A percentile compares a stretch with the other conserved stretches of the same genome.
Conservation (phyloP, 2,113 vertebrate genomes). For the Polypterus senegalus region DNA sequence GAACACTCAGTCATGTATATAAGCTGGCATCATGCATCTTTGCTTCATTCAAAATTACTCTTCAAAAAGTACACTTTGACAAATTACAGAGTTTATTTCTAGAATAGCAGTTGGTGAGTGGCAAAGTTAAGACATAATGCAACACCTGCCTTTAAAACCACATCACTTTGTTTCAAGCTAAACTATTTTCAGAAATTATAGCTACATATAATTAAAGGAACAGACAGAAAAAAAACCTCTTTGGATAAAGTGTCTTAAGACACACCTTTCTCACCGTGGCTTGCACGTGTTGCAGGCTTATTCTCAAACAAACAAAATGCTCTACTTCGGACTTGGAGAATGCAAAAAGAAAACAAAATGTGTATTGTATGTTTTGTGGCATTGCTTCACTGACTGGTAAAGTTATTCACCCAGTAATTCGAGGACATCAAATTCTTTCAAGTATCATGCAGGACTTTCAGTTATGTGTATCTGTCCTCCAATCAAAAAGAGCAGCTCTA, state of each 20-base stretch:
- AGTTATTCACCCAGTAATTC: too few relatives aligned
- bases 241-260: conserved; percentile 6
- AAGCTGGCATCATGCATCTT: not conserved
- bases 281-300: not conserved
- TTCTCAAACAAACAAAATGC: too few relatives aligned
- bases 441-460: conserved; percentile 23
- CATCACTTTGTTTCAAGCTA: conserved; percentile 23
- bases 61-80: not conserved
- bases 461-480: conserved; percentile 29
- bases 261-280: not conserved
- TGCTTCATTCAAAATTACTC: not conserved
- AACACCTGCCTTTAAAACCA: conserved; percentile 40
- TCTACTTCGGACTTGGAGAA: too few relatives aligned
- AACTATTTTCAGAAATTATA: conserved; percentile 25
- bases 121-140: conserved; percentile 5
- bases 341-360: too few relatives aligned
- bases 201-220: conserved; percentile 40
- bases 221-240: conserved; percentile 22
- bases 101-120: not conserved
- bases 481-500: conserved; percentile 45
- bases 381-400: too few relatives aligned
- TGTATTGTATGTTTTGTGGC: too few relatives aligned
- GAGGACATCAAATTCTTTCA: conserved; percentile 8
- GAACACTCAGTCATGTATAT: not conserved
- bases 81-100: conserved; percentile 1